Conservation (phyloP, 64 coral and sea anemone genomes). For the Hydrozoanthus tunicans region DNA sequence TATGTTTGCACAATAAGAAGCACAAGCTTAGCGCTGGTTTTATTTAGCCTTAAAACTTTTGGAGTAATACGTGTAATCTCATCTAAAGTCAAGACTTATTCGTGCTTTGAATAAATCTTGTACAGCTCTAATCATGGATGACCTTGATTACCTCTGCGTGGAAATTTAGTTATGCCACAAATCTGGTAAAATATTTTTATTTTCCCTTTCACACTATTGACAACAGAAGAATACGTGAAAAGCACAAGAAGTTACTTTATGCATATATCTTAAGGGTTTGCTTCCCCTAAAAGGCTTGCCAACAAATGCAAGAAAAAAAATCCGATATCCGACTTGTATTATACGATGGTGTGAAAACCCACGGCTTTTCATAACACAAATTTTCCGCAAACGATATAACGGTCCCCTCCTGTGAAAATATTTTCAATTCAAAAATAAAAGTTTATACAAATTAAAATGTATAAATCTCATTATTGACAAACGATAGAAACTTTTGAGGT, state of each 20-base stretch:
- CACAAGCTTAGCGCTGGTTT: not conserved
- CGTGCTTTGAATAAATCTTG: too few relatives aligned
- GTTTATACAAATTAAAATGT: not conserved
- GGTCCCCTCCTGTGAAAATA: constrained; percentile 6
- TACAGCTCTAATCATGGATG: too few relatives aligned
- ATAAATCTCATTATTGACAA: not conserved
- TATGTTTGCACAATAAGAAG: not conserved
- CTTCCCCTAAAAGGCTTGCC: not conserved
- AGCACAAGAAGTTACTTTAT: not conserved
- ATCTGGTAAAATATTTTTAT: not conserved
- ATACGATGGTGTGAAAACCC: not conserved
- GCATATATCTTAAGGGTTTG: not conserved
- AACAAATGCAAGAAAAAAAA: not conserved
- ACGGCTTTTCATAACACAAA: constrained; percentile 12
- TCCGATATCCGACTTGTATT: not conserved
- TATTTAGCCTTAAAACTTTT: not conserved
- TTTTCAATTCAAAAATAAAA: not conserved
- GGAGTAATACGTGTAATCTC: too few relatives aligned
- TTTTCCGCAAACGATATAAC: constrained; percentile 27
- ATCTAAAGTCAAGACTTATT: too few relatives aligned
- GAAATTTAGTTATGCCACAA: too few relatives aligned
- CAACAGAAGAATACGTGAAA: too few relatives aligned
- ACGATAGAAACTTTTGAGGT: not conserved
- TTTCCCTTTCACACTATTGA: not conserved
- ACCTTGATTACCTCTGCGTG: too few relatives aligned